These are phyloP conservation scores for Troglohyphantes excavatus DNA, from an alignment of 2,888 invertebrate genomes.

Conservation along the genomic window DNA sequence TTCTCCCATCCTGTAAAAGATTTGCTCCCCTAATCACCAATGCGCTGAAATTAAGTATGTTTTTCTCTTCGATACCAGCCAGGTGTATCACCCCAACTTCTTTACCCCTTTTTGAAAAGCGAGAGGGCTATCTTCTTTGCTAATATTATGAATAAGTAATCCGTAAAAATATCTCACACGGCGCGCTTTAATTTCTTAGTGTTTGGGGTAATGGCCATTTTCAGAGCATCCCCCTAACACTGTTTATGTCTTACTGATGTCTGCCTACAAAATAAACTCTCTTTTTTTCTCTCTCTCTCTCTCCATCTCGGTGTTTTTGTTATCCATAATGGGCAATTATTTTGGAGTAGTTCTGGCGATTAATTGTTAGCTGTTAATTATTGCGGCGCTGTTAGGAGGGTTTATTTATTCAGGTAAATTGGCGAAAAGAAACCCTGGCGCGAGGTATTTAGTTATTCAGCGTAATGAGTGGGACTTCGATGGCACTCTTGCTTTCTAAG, in stretches of 20 bases:
- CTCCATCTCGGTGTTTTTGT: not conserved
- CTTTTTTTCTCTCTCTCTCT: slow-evolving; percentile 7
- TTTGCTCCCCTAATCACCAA: slow-evolving; percentile 67
- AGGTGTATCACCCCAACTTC: not conserved
- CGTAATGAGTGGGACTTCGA: slow-evolving; percentile 22
- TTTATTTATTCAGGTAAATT: slow-evolving; percentile 66
- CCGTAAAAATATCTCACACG: slow-evolving; percentile 54
- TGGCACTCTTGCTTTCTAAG: not conserved
- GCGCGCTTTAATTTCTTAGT: slow-evolving; percentile 64
- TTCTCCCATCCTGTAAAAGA: slow-evolving; percentile 47
- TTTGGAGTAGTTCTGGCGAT: slow-evolving; percentile 38
- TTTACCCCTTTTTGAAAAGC: slow-evolving; percentile 20
- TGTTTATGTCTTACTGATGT: slow-evolving; percentile 51
- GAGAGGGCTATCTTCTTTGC: slow-evolving; percentile 67
- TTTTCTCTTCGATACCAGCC: slow-evolving; percentile 56
- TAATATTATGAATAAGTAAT: slow-evolving; percentile 75
- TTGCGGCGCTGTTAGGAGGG: slow-evolving; percentile 41
- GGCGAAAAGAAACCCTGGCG: slow-evolving; percentile 32
- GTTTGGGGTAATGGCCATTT: slow-evolving; percentile 40
- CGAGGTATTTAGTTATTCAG: slow-evolving; percentile 52
- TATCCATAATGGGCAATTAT: slow-evolving; percentile 37
- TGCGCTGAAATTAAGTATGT: slow-evolving; percentile 69
- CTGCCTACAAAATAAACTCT: not conserved
- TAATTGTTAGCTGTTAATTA: slow-evolving; percentile 75
- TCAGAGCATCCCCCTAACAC: slow-evolving; percentile 6